Evolutionary conservation across 1,140 invertebrate species (phyloP), one percentile per base, ranked within the genome.

Genomic region (Hylaeus anthracinus): DNA sequence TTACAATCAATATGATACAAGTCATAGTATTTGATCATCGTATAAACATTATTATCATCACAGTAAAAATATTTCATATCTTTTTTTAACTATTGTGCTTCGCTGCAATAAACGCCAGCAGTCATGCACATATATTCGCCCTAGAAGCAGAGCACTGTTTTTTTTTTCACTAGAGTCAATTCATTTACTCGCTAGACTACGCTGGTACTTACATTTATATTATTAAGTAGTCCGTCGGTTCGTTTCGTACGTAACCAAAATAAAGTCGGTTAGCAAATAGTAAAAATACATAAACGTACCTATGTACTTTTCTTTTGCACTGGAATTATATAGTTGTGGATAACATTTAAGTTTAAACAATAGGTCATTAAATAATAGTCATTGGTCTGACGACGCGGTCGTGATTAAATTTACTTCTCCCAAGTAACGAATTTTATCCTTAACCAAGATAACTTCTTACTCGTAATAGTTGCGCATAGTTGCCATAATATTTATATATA

Each of bases 41-140:
- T 93, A 94, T 92, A 93, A 94, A 93, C 92, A 93, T 94, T 93
- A 94, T 94, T 93, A 94, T 94, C 93, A 94, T 93, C 93, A 93
- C 93, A 94, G 93, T 94, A 93, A 94, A 94, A 94, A 93, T 93
- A 93, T 93, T 92, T 90, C 90, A 90, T 92, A 87, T 92, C 84
- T 82, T 83, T 89, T 83, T 89, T 83, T 90, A 83, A 83, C 90
- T 86, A 87, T 87, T 89, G 89, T 87, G 88, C 88, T 72, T 86
- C 56, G 71, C 63, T 79, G 77, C 82, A 84, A 41, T 79, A 81
- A 85, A 86, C 84, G 82, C 56, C 76, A 55, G 67, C 71, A 82
- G 63, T 67, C 75, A 76, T 74, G 81, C 77, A 82, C 69, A 78
- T 75, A 69, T 73, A 67, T 77, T 73, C 60, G 77, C 72, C 53